Evolutionary conservation across 1,140 invertebrate genomes (phyloP), one percentile per base, ranked within the genome.

Genomic region (Musca vetustissima): DNA sequence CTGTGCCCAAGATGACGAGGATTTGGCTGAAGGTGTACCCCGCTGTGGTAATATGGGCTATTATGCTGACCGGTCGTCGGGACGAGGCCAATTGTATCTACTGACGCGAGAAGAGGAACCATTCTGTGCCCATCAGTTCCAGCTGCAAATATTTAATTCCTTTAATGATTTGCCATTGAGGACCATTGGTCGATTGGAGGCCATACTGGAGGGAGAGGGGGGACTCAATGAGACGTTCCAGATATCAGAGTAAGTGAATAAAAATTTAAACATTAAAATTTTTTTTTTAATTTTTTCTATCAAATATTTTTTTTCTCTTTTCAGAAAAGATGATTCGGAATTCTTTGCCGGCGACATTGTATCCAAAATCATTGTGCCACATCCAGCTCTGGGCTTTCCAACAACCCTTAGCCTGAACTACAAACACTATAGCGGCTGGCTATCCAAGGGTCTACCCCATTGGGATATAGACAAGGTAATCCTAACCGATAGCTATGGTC

Each of bases 31-130:
- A n/a, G 79, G 86, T 4, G 83, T 85, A 15, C 80, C 85, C 6
- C 83, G 86, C 2, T 97, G 95, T 79, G 93, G 93, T 14, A 92
- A 93, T 76, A 97, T 98, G 95, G 96, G 96, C 1, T 97, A 95
- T 83, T 95, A 96, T 80, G 93, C 95, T 2, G 91, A 96, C 80
- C 83, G 88, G 8, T 92, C 92, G 0, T 86, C 88, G 3, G 93
- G 91, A 0, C 84, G 93, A 19, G 94, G 94, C 0, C 89, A 92
- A 70, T 85, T 96, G 0, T 97, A 94, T 76, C 82, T 97, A 15
- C 84, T 95, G 0, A 97, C 95, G 0, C 87, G 94, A 71, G 93
- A 97, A 68, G 93, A 95, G 74, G 94, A 96, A 80, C 94, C 94
- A 0, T 96, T 96, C 81, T 96, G 94, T 83, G 93, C 93, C 1